Percentiles rank a stretch among this genome's conserved stretches.
phyloP scores from a whole-genome alignment of 2,888 invertebrate species.

The Eumerus sabulonum region DNA sequence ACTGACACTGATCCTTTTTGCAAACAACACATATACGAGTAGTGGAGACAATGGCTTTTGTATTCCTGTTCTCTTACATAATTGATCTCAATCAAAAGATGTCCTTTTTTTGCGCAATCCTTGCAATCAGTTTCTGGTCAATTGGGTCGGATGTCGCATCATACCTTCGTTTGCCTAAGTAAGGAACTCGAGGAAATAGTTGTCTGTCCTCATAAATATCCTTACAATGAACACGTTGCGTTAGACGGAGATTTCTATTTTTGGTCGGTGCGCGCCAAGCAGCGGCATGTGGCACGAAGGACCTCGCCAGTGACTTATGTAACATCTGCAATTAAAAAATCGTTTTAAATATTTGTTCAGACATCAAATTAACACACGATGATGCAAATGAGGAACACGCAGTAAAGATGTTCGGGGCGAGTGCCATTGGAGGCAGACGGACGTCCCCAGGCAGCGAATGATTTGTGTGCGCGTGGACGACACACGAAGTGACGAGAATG shows the following conservation, averaged over 20 bases:
- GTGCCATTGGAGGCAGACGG: slow-evolving; percentile 28
- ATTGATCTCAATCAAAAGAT: slow-evolving; percentile 58
- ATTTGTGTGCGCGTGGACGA: slow-evolving; percentile 44
- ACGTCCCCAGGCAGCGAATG: slow-evolving; percentile 24
- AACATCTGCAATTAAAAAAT: slow-evolving; percentile 67
- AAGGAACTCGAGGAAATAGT: slow-evolving; percentile 17
- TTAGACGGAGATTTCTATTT: slow-evolving; percentile 49
- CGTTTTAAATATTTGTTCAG: slow-evolving; percentile 68
- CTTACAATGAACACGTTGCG: slow-evolving; percentile 53
- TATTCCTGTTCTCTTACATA: slow-evolving; percentile 45
- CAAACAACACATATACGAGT: slow-evolving; percentile 32
- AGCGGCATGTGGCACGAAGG: slow-evolving; percentile 35
- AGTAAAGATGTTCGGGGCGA: slow-evolving; percentile 45
- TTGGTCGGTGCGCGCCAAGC: slow-evolving; percentile 14
- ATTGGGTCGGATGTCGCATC: slow-evolving; percentile 34
- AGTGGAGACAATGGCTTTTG: slow-evolving; percentile 35
- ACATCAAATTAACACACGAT: slow-evolving; percentile 67
- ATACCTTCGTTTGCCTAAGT: neutral
- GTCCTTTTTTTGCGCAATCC: slow-evolving; percentile 45
- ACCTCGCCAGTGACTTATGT: slow-evolving; percentile 60
- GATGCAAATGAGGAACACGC: slow-evolving; percentile 67
- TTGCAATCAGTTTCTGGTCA: slow-evolving; percentile 66
- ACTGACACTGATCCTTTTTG: slow-evolving; percentile 48
- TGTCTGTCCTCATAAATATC: slow-evolving; percentile 36
- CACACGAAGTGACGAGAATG: slow-evolving; percentile 1